phyloP scores from a whole-genome alignment of 2,113 vertebrate species.

The Arenaria interpres region DNA sequence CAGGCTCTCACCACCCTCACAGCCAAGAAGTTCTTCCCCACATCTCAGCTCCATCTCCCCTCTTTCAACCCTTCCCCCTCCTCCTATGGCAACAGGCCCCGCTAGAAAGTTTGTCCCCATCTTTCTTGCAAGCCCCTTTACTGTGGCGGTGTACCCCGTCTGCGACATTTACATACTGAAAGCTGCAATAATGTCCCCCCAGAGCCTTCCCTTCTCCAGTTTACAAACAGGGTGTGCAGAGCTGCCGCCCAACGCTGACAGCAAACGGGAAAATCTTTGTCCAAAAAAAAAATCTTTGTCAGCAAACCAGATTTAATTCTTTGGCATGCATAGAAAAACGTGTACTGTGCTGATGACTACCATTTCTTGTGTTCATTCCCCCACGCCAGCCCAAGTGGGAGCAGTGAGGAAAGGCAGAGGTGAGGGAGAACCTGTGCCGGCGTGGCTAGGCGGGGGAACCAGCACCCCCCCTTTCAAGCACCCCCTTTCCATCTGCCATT shows the following conservation, averaged over 20 bases:
- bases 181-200: not conserved
- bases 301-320: too few species aligned
- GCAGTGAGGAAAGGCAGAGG: not conserved
- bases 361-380: not conserved
- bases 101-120: not conserved
- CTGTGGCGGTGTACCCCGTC: too few species aligned
- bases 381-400: not conserved
- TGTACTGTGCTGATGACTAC: fast-evolving
- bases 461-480: not conserved
- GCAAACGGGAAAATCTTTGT: not conserved
- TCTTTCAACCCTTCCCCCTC: not conserved
- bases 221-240: not conserved
- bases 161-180: not conserved
- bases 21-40: not conserved
- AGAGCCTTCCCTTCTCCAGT: not conserved
- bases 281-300: not conserved
- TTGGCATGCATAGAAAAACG: fast-evolving
- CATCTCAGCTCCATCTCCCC: not conserved
- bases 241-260: not conserved
- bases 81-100: not conserved
- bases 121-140: not conserved
- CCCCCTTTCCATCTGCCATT: not conserved
- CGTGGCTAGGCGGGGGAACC: not conserved
- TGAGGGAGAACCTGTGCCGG: fast-evolving
- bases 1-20: not conserved